phyloP scores from a whole-genome alignment of 2,888 invertebrate species.

The Sylvicola cinctus region DNA sequence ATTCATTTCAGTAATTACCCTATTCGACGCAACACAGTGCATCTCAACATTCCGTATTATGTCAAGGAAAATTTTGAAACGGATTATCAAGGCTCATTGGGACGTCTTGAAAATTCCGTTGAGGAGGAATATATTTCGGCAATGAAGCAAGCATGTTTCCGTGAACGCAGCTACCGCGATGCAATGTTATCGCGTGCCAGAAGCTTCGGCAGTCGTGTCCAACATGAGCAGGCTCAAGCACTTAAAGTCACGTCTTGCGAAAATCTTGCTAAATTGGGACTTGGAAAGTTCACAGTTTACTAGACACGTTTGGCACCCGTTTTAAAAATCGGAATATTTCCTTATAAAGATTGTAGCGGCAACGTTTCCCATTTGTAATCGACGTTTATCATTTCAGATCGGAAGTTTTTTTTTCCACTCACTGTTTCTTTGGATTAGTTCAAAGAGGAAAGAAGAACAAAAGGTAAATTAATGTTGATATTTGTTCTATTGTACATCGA shows the following conservation, averaged over 20 bases:
- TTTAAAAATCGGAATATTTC: too few species aligned
- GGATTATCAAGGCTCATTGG: constrained; percentile 74
- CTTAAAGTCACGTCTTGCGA: constrained; percentile 67
- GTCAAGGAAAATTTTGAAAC: constrained; percentile 71
- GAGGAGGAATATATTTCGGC: constrained; percentile 83
- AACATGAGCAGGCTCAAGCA: constrained; percentile 63
- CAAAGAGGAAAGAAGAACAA: too few species aligned
- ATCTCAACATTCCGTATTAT: constrained; percentile 74
- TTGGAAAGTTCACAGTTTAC: too few species aligned
- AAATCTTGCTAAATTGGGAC: constrained; percentile 34
- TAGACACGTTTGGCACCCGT: too few species aligned
- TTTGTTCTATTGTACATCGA: too few species aligned
- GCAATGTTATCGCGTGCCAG: constrained; percentile 86
- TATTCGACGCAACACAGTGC: constrained; percentile 46
- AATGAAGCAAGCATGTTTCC: constrained; percentile 72
- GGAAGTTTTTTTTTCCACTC: too few species aligned
- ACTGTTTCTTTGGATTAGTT: too few species aligned
- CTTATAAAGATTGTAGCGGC: too few species aligned
- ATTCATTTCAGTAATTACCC: constrained; percentile 30
- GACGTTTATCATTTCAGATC: too few species aligned
- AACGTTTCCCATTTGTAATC: too few species aligned
- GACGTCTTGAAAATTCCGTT: constrained; percentile 73
- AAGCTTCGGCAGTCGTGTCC: constrained; percentile 69
- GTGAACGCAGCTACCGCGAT: constrained; percentile 80
- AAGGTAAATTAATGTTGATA: too few species aligned